Evolutionary conservation across 2,797 vertebrate genomes (phyloP), one percentile per base, ranked within the genome.

Genomic region (Ataeniobius toweri): DNA sequence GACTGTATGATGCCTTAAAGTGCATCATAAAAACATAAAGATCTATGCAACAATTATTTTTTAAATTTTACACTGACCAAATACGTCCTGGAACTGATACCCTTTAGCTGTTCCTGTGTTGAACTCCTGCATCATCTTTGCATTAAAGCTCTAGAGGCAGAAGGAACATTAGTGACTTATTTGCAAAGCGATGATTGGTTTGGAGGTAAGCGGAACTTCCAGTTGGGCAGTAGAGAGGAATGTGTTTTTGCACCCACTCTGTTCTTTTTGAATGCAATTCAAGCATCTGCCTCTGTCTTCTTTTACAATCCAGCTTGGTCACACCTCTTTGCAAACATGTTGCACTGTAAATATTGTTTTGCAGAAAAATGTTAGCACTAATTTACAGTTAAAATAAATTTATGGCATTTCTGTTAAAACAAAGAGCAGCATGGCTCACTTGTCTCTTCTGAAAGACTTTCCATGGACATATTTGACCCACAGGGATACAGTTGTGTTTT

Each of bases 401-500:
- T 46, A 14, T 59, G 58, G n/a, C 24, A 6, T 46, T 46, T 46
- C 44, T 46, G 44, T 46, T 46, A 7, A 81, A 89, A 41, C 26
- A 14, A 73, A 74, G 16, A 22, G 76, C 76, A 67, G 53, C 59
- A 31, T 75, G 86, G 86, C 59, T 84, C 85, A 83, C 75, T 50
- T 61, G 53, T 9, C 83, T 63, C 2, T 84, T 86, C 79, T 10
- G 67, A 31, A 22, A 41, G 48, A 75, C 73, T 80, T 81, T 77
- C 75, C 3, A 83, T 72, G 61, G 86, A 86, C 84, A 36, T 2
- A 77, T 58, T 53, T 28, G 28, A 75, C 87, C 76, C 80, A 1
- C 3, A 73, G 78, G 85, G 68, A 86, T 61, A 61, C 81, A n/a
- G 48, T 80, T 87, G 90, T 89, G 90, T 91, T 89, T 67, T 76